A percentile compares a stretch with the other conserved stretches of the same genome.
Conservation (phyloP, 2,113 vertebrate species). For the Callipepla californica region DNA sequence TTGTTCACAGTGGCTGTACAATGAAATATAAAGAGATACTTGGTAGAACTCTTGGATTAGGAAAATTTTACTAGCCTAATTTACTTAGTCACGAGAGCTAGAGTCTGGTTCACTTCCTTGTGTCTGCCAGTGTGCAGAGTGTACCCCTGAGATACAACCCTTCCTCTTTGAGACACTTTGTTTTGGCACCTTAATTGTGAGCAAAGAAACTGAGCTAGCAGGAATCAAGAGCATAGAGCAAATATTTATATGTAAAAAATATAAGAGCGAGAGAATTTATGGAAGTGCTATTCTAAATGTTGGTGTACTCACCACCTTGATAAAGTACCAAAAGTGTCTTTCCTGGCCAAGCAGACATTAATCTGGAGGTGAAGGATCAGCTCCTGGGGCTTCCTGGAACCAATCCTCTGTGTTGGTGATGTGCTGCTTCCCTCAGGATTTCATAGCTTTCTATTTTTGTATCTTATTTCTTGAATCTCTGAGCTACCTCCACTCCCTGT, state of each 20-base stretch:
- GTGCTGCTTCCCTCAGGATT: not conserved
- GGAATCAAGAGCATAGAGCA: not conserved
- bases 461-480: not conserved
- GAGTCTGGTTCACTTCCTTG: not conserved
- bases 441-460: not conserved
- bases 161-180: not conserved
- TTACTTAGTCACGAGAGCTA: not conserved
- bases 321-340: not conserved
- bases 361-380: not conserved
- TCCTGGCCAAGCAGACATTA: not conserved
- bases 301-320: not conserved
- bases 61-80: not conserved
- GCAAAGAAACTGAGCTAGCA: not conserved
- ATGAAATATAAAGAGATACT: not conserved
- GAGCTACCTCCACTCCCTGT: not conserved
- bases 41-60: not conserved
- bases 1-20: not conserved
- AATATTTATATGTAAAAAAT: not conserved
- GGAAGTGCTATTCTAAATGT: not conserved
- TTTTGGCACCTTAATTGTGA: not conserved
- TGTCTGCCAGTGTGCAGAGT: not conserved
- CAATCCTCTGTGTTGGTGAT: not conserved
- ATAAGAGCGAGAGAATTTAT: not conserved
- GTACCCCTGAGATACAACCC: not conserved
- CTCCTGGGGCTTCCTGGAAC: not conserved